Base-by-base conservation (phyloP, 2,888 invertebrate genomes). In the Apotomis capreana region DNA sequence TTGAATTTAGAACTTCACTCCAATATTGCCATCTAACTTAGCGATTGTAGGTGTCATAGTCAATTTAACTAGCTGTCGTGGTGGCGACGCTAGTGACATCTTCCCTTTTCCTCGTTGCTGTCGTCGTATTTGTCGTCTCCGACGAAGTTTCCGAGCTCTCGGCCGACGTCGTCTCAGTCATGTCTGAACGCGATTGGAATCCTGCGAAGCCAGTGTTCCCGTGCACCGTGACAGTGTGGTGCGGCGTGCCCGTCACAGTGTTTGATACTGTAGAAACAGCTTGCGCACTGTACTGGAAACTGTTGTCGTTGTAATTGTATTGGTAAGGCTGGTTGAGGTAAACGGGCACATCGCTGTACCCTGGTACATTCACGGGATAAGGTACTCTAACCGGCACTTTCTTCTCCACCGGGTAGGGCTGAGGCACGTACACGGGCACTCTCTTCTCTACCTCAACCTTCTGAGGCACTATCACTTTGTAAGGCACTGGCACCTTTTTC, bases 401-500 rank as follows among this genome's bases (percentile, higher is more conserved):
- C 74, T 87, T 89, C 77, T 93, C 92, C 0, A 93, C 84, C 59
- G 86, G 85, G 2, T 75, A 74, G 13, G 76, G 78, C 62, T 76
- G 75, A 10, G 78, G 78, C 6, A 79, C 74, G 67, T 78, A 80
- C 6, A 81, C 77, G 0, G 91, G 90, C 5, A 92, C 83, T 74
- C 83, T 89, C 67, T 88, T 87, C 75, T 90, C 88, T 0, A 91
- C 90, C 80, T 94, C 89, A 0, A 89, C 84, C 46, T 69, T 74
- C 60, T 78, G 77, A 8, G 78, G 78, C 9, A 79, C 75, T 70
- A 78, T 71, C 36, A 78, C 74, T 70, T 67, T 70, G 52, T 77
- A 75, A 0, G 89, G 91, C 26, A 87, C 84, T 0, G 88, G 90
- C 36, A 92, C 87, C 77, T 81, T 89, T 84, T 88, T 95, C 81